Evolutionary conservation across 2,888 invertebrate genomes (phyloP).

Genomic region (Caradrina clavipalpis): DNA sequence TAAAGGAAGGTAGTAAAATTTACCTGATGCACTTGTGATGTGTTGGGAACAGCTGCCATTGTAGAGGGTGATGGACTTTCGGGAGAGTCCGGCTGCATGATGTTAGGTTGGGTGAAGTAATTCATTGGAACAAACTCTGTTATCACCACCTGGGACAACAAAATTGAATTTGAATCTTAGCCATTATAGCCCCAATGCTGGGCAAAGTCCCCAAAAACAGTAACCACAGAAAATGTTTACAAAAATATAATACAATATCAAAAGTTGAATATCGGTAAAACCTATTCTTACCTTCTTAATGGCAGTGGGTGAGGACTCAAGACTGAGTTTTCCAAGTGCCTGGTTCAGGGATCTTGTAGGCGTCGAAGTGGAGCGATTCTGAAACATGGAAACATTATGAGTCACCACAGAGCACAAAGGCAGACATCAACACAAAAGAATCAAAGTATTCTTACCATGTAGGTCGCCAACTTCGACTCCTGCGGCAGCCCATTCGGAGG

Average conservation of each 20-base stretch:
- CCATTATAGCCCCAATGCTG: neutral
- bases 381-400: conserved; percentile 62
- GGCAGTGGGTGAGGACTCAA: conserved; percentile 81
- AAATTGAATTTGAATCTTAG: neutral
- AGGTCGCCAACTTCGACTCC: conserved; percentile 96
- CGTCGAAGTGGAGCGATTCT: conserved; percentile 82
- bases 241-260: neutral
- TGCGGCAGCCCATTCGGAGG: conserved; percentile 94
- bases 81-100: conserved; percentile 79
- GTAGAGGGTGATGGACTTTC: conserved; percentile 78
- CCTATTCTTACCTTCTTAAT: conserved; percentile 75
- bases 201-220: neutral
- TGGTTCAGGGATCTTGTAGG: conserved; percentile 79
- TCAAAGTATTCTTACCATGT: conserved; percentile 92
- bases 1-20: neutral
- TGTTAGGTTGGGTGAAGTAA: conserved; percentile 75
- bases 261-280: neutral
- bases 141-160: conserved; percentile 74
- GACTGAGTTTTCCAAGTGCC: conserved; percentile 77
- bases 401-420: conserved; percentile 26
- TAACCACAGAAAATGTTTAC: neutral
- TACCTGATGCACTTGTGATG: conserved; percentile 86
- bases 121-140: conserved; percentile 84
- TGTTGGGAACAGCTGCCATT: conserved; percentile 69
- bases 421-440: conserved; percentile 12